Evolutionary conservation across 2,888 invertebrate species (phyloP), one percentile per base, ranked within the genome.

Genomic region (Steinernema carpocapsae): DNA sequence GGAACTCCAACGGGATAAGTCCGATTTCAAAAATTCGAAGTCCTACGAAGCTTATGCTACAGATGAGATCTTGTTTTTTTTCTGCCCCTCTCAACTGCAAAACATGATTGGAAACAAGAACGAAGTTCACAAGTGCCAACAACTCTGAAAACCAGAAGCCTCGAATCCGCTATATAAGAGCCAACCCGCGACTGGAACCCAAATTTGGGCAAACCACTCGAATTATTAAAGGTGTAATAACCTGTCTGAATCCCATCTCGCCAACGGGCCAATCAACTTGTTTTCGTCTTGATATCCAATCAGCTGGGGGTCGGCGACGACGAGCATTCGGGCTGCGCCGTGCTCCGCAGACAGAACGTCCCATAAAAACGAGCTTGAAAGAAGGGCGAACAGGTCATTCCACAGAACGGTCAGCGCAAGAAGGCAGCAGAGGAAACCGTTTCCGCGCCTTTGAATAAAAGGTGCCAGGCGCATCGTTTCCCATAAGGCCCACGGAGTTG

Each of bases 241-340:
- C 94, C 93, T 92, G 89, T 97, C 96, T 84, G 93, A 92, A 88
- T 97, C 96, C 92, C 93, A 94, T 84, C 93, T 91, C 43, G 92
- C 91, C 45, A 95, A 86, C 71, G 91, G 90, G 72, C 93, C 93
- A 45, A 93, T 89, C 73, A 91, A 90, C 1, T 91, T 89, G 73
- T 89, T 89, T 87, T 94, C 94, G 84, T 92, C 92, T 48, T 91
- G 89, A 80, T 93, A 92, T 0, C 96, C 97, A 81, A 95, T 91
- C 76, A 97, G 91, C 89, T 97, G 97, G 22, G 96, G 95, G 89
- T 97, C 97, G 6, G 95, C 94, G 72, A 89, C 88, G 4, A 90
- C 77, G 29, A 89, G 79, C 4, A 89, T 73, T 0, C 77, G 24
- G 22, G 79, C 73, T 12, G 72, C 19, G 22, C 71, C 71, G 19